Evolutionary conservation across 2,113 vertebrate genomes (phyloP).

Genomic region (Sylvietta virens): DNA sequence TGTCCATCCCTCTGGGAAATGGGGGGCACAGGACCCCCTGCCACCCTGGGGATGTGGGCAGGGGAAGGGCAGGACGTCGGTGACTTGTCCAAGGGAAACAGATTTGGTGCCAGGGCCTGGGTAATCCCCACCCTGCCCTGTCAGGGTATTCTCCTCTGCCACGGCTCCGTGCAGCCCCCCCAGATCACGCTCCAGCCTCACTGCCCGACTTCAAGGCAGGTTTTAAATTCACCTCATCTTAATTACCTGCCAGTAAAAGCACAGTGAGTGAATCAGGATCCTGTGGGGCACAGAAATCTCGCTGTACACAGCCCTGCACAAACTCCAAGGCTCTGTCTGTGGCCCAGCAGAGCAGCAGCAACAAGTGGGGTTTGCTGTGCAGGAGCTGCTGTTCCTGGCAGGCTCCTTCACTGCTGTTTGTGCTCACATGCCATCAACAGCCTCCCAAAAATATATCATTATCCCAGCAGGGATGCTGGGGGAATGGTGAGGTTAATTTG

Average conservation of each 20-base stretch:
- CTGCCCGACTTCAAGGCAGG: not conserved
- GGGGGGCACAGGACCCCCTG: not conserved
- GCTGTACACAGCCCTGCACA: not conserved
- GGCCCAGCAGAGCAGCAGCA: not conserved
- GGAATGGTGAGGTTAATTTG: not conserved
- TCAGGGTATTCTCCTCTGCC: not conserved
- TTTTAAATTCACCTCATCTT: not conserved
- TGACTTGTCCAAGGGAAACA: not conserved
- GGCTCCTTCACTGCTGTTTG: not conserved
- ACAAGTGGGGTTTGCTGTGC: not conserved
- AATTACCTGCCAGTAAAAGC: not conserved
- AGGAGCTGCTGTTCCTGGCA: not conserved
- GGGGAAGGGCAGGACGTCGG: not conserved
- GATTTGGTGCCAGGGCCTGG: not conserved
- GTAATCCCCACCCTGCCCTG: not conserved
- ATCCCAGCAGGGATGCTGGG: not conserved
- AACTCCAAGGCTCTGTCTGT: fast-evolving
- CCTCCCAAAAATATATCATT: fast-evolving
- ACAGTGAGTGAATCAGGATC: not conserved
- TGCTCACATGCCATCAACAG: not conserved
- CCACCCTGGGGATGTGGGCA: not conserved
- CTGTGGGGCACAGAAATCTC: not conserved
- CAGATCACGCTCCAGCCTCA: fast-evolving
- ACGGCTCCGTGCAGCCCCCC: not conserved
- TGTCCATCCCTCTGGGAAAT: not conserved